phyloP scores from a whole-genome alignment of 2,797 vertebrate genomes.

The Alcedo atthis region DNA sequence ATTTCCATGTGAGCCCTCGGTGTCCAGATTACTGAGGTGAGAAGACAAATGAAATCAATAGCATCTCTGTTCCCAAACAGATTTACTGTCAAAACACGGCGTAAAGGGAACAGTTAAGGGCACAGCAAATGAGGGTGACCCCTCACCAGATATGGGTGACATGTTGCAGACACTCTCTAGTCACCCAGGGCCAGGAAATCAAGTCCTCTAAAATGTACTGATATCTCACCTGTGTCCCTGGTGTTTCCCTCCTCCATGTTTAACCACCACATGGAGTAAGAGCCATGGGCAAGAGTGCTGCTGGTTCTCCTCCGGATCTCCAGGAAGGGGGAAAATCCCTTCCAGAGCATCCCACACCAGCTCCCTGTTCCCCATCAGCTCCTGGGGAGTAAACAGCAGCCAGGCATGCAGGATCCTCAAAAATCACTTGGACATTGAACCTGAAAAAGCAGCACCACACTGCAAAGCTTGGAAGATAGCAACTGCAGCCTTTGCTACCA shows the following conservation, averaged over 20 bases:
- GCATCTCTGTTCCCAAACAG: not conserved
- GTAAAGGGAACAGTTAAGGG: not conserved
- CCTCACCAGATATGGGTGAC: not conserved
- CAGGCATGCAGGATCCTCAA: not conserved
- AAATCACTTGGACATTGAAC: not conserved
- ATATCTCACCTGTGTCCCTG: not conserved
- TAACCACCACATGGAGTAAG: not conserved
- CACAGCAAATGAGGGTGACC: not conserved
- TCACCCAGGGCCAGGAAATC: not conserved
- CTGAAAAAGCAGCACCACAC: not conserved
- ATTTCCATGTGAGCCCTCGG: not conserved
- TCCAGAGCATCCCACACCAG: not conserved
- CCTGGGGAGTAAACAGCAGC: not conserved
- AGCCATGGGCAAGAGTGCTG: fast-evolving
- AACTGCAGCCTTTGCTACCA: not conserved
- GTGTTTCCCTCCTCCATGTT: not conserved
- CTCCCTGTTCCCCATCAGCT: not conserved
- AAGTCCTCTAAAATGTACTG: not conserved
- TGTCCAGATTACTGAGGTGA: not conserved
- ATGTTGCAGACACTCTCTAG: not conserved
- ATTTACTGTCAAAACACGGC: not conserved
- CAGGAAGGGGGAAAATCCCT: not conserved
- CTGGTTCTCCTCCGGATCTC: not conserved
- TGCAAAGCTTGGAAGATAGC: not conserved
- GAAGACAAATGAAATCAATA: conserved; percentile 23